Percentiles rank a stretch among this genome's conserved stretches.
Conservation (phyloP, 1,140 invertebrate genomes). For the Drosophila tani region DNA sequence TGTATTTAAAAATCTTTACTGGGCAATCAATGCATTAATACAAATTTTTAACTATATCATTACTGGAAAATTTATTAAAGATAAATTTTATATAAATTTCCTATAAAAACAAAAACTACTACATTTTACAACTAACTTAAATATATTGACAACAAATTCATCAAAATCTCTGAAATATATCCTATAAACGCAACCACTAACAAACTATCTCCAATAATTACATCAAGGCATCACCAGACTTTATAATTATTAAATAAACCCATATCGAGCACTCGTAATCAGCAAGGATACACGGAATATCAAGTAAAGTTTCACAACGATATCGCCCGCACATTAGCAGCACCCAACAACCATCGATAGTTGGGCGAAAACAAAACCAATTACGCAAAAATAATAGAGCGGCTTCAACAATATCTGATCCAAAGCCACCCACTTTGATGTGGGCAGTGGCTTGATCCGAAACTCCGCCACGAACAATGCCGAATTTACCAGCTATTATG, state of each 20-base stretch:
- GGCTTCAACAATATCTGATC: conserved; percentile 28
- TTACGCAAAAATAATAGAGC: conserved; percentile 57
- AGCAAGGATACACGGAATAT: not conserved
- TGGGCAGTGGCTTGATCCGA: not conserved
- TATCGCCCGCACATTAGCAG: conserved; percentile 10
- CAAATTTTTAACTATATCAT: too few species aligned
- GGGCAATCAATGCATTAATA: too few species aligned
- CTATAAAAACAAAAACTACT: not conserved
- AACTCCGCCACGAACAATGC: conserved; percentile 33
- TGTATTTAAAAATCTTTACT: not conserved
- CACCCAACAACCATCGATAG: conserved; percentile 20
- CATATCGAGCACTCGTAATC: not conserved
- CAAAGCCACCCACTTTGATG: conserved; percentile 21
- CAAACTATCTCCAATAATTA: not conserved
- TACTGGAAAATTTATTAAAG: not conserved
- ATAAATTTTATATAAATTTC: too few species aligned
- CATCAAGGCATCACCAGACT: not conserved
- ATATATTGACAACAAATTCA: not conserved
- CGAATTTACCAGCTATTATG: conserved; percentile 61
- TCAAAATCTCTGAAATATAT: not conserved
- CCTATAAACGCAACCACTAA: not conserved
- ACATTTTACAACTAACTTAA: not conserved
- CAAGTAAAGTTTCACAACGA: conserved; percentile 1
- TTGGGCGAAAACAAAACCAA: conserved; percentile 55
- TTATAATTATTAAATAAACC: conserved; percentile 1